Conservation (phyloP, 30 jellyfish, hydroid and myxozoan species). For the Morbakka virulenta region DNA sequence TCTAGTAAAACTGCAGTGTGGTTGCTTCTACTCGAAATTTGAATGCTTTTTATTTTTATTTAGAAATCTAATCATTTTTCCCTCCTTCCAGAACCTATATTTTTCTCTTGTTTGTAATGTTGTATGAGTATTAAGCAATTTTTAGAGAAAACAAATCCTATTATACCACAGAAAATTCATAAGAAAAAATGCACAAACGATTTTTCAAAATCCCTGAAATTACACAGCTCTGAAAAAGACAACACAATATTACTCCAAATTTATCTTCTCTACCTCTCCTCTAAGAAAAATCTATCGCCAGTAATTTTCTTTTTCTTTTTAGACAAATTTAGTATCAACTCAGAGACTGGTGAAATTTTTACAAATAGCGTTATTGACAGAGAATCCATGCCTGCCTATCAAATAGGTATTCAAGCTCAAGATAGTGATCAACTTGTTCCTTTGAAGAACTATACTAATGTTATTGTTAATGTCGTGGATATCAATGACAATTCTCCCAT, state of each 20-base stretch:
- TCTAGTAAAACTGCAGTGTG: too few species aligned
- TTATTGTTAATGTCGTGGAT: conserved; percentile 37
- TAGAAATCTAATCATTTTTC: too few species aligned
- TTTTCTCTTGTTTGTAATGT: too few species aligned
- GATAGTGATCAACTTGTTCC: conserved; percentile 44
- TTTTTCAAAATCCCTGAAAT: too few species aligned
- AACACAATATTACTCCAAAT: not conserved
- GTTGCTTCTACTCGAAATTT: too few species aligned
- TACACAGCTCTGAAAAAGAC: too few species aligned
- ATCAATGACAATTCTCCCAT: conserved; percentile 55
- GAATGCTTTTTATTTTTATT: too few species aligned
- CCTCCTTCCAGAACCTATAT: too few species aligned
- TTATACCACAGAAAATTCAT: too few species aligned
- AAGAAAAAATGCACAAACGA: too few species aligned
- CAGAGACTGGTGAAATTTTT: conserved; percentile 40
- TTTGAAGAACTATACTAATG: conserved; percentile 25
- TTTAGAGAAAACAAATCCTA: too few species aligned
- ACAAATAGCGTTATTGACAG: conserved; percentile 40
- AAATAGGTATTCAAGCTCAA: conserved; percentile 28
- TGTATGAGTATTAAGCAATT: too few species aligned
- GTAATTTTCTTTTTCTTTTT: not conserved
- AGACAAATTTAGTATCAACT: conserved; percentile 31
- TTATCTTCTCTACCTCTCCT: not conserved
- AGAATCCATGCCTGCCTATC: conserved; percentile 23
- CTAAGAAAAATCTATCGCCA: not conserved